Evolutionary conservation across 2,888 invertebrate genomes (phyloP).

Genomic region (Andrena bicolor): DNA sequence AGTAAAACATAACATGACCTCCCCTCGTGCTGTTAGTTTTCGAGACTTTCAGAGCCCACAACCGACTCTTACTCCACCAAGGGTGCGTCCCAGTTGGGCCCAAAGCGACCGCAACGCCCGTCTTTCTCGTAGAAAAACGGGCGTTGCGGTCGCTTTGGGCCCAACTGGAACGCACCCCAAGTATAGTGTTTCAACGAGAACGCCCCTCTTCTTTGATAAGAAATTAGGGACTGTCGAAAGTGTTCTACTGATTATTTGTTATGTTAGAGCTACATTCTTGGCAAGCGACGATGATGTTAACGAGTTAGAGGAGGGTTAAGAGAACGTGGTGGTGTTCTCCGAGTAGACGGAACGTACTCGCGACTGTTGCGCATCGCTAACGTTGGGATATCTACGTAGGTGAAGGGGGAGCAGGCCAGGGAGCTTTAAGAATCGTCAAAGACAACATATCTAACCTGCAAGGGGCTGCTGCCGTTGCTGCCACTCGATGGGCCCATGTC

Average conservation of each 20-base stretch:
- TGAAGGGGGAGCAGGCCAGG: slow-evolving; percentile 78
- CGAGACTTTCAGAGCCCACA: background rate
- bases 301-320: background rate
- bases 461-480: slow-evolving; percentile 84
- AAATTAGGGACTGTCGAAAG: background rate
- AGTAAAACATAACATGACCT: no score
- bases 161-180: no score
- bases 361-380: slow-evolving; percentile 77
- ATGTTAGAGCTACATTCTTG: background rate
- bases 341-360: slow-evolving; percentile 10
- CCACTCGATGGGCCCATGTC: slow-evolving; percentile 83
- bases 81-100: no score
- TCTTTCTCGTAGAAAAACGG: no score
- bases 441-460: slow-evolving; percentile 83
- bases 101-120: no score
- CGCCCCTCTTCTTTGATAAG: background rate
- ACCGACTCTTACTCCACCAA: background rate
- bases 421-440: slow-evolving; percentile 58
- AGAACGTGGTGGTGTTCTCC: slow-evolving; percentile 1
- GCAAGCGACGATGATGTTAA: background rate
- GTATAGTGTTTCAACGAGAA: background rate
- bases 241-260: background rate
- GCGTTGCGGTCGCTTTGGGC: no score
- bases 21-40: slow-evolving; percentile 16
- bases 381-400: slow-evolving; percentile 83